phyloP scores from a whole-genome alignment of 1,140 invertebrate species.

The Geopemphigus sp. region DNA sequence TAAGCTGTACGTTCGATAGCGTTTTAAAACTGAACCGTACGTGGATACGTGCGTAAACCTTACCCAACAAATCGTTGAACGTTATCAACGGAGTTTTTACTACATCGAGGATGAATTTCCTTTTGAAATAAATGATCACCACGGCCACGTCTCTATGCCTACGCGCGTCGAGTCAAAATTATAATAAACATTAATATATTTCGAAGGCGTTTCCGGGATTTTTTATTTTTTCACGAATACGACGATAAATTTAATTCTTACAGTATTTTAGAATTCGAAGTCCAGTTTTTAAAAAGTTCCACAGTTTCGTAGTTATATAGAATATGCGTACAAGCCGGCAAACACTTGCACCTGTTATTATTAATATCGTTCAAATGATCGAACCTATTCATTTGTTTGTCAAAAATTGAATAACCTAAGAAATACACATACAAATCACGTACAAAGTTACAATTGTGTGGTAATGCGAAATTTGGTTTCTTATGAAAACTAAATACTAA shows the following conservation, averaged over 20 bases:
- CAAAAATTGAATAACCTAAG: slow-evolving; percentile 48
- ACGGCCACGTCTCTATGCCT: neutral
- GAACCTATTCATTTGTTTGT: neutral
- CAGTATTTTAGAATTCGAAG: neutral
- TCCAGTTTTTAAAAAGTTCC: slow-evolving; percentile 47
- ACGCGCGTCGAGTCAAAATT: neutral
- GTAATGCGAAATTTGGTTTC: neutral
- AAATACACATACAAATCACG: neutral
- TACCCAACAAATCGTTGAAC: slow-evolving; percentile 50
- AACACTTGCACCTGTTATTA: slow-evolving; percentile 60
- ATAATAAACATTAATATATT: neutral
- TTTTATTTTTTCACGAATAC: neutral
- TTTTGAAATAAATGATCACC: slow-evolving; percentile 37
- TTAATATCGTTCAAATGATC: neutral
- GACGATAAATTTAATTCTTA: neutral
- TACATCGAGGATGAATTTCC: slow-evolving; percentile 2
- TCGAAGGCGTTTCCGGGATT: neutral
- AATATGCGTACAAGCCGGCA: slow-evolving; percentile 67
- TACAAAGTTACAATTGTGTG: neutral
- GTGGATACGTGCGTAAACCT: no score
- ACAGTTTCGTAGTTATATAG: slow-evolving; percentile 58
- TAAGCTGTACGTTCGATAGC: neutral
- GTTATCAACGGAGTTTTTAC: slow-evolving; percentile 36
- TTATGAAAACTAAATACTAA: neutral
- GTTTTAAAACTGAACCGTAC: neutral